Base-by-base conservation (phyloP, 2,888 invertebrate genomes). In the Caradrina kadenii region DNA sequence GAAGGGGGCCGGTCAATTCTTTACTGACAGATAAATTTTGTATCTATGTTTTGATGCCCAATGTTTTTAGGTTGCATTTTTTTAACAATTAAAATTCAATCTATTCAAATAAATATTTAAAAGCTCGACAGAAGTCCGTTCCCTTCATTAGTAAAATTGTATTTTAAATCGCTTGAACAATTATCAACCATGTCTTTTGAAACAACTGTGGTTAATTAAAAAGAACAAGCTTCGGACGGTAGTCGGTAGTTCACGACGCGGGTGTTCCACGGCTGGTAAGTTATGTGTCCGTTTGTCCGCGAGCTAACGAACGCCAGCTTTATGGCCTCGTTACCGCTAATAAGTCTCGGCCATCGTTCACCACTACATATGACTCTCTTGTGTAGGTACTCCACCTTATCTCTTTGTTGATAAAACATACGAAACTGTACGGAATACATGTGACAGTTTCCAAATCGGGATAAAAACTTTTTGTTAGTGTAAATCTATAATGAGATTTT, bases 271-370 rank as follows among this genome's bases (percentile, higher is more conserved):
- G 59, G 53, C 61, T 59, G 73, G 69, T 82, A 86, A 84, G 79
- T 84, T 85, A 82, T 86, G 73, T 79, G 73, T 84, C 77, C 73
- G 79, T 81, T 58, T 74, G 84, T 78, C 67, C 64, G 79, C 70
- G 61, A 63, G 64, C 67, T 78, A 81, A 86, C 79, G 82, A 84
- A 84, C 73, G 72, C 68, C 70, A 58, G 63, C 77, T 86, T 85
- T 81, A 83, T 76, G 61, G 70, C 73, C 83, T 83, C 88, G 84
- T 89, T 89, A 88, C 86, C 66, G 84, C 88, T 91, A 92, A 92
- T 90, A 91, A 90, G 89, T 82, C 79, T 73, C 73, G 63, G 55
- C 66, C 69, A 75, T 69, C 80, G 70, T 58, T 75, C 56, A 63
- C 70, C 39, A 63, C 70, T 59, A 55, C 49, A 53, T 53, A 76